Conservation (phyloP, 2,888 invertebrate species). For the Trichopoda pennipes region DNA sequence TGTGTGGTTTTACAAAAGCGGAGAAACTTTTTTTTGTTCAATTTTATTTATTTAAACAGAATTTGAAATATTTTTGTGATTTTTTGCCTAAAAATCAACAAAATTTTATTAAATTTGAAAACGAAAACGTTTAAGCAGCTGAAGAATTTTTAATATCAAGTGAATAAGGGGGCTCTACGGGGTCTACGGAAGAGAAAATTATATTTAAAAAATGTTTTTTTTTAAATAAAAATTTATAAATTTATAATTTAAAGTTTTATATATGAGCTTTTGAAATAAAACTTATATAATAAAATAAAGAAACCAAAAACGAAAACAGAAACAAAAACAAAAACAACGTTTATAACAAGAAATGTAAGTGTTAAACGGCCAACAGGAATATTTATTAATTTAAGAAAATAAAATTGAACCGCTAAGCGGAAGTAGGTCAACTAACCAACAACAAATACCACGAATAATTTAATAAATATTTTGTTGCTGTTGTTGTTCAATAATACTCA, state of each 20-base stretch:
- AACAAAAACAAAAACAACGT: slow-evolving; percentile 11
- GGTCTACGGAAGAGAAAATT: background rate
- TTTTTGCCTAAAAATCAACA: slow-evolving; percentile 21
- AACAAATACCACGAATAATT: background rate
- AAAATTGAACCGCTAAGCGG: slow-evolving; percentile 61
- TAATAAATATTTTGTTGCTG: slow-evolving; percentile 23
- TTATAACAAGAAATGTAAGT: slow-evolving; percentile 49
- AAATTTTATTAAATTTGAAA: background rate
- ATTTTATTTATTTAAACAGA: slow-evolving; percentile 32
- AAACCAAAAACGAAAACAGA: slow-evolving; percentile 6
- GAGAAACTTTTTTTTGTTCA: slow-evolving; percentile 66
- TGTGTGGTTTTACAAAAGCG: slow-evolving; percentile 40
- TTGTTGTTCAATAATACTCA: slow-evolving; percentile 13
- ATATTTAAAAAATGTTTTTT: background rate
- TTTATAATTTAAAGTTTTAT: background rate
- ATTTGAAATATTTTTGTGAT: slow-evolving; percentile 37
- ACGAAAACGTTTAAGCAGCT: background rate
- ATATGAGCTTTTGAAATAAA: slow-evolving; percentile 3
- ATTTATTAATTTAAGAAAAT: slow-evolving; percentile 12
- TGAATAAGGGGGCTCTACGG: too few relatives aligned
- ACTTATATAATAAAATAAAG: slow-evolving; percentile 30
- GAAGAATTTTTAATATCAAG: background rate
- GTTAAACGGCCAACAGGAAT: slow-evolving; percentile 34
- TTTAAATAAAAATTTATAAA: slow-evolving; percentile 8
- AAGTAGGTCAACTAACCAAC: slow-evolving; percentile 60